These are phyloP conservation scores for Pipistrellus pygmaeus DNA, from an alignment of 2,797 vertebrate genomes.

Conservation along the genomic window DNA sequence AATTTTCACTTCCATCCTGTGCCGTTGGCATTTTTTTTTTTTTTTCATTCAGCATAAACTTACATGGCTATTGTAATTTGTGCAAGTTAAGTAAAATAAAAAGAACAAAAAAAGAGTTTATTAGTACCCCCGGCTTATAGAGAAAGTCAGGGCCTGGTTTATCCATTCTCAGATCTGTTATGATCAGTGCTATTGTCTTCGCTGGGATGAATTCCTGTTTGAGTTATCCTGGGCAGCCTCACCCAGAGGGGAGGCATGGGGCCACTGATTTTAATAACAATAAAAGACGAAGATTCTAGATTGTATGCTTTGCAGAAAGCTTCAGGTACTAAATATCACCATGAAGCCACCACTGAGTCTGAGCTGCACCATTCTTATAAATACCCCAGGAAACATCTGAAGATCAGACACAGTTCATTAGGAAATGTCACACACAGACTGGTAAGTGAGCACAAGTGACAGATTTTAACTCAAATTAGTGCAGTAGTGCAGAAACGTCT, in stretches of 20 bases:
- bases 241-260: neutral
- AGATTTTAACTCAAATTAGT: conserved; percentile 13
- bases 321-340: accelerated
- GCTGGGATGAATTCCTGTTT: neutral
- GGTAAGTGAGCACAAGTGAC: neutral
- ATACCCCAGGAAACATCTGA: neutral
- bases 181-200: neutral
- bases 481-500: neutral
- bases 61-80: neutral
- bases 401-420: neutral
- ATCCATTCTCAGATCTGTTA: neutral
- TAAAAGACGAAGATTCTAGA: neutral
- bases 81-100: neutral
- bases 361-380: accelerated
- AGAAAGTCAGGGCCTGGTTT: neutral
- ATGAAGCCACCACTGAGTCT: accelerated
- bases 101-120: neutral
- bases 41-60: neutral
- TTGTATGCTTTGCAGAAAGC: neutral
- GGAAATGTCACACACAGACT: neutral
- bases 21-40: neutral
- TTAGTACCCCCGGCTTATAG: neutral
- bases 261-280: neutral
- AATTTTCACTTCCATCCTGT: neutral
- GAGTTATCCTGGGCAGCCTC: neutral